Base-by-base conservation (phyloP, 1,140 invertebrate species). In the Tetranychus urticae region DNA sequence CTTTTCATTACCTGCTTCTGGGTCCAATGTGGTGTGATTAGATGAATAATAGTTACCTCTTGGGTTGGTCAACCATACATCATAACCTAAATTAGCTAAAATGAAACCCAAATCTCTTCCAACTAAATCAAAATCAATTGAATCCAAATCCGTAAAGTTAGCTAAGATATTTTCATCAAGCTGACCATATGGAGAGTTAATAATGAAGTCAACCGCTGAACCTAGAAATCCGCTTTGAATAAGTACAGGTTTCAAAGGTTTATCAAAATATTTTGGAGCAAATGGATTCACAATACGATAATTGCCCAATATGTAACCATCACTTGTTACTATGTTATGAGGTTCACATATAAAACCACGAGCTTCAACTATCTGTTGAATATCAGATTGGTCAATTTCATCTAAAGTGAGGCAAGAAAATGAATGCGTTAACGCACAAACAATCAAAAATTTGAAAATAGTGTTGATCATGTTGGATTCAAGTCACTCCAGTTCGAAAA, bases 181-280 rank as follows among this genome's bases (percentile, higher is more conserved):
- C 1, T 1, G 2, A 10, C 3, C 34, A 13, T n/a, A 69, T 1
- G 77, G 76, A 14, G 80, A 80, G 63, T 80, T 76, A 3, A 84
- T 71, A 13, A 88, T 73, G 79, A 80, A 89, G 69, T 85, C 82
- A 0, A 80, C 77, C 1, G 84, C 85, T 66, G 81, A 82, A 6
- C 79, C 80, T 0, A 86, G 70, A 5, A 88, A 72, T 0, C 86
- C 86, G 69, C 88, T 85, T 68, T 86, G 84, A 0, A 86, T 68
- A 8, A 63, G 59, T 8, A 83, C 79, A 0, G 77, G 77, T 3
- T 50, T 77, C 31, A 13, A 5, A 33, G 33, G 3, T 1, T 34
- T 46, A 33, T 47, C 34, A 56, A 8, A 33, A 34, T 10, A 31
- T 52, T 6, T 4, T 2, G 23, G 7, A 2, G 33, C 42, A 5